Evolutionary conservation across 2,888 invertebrate species (phyloP), one percentile per base, ranked within the genome.

Genomic region (Polyploca ridens): DNA sequence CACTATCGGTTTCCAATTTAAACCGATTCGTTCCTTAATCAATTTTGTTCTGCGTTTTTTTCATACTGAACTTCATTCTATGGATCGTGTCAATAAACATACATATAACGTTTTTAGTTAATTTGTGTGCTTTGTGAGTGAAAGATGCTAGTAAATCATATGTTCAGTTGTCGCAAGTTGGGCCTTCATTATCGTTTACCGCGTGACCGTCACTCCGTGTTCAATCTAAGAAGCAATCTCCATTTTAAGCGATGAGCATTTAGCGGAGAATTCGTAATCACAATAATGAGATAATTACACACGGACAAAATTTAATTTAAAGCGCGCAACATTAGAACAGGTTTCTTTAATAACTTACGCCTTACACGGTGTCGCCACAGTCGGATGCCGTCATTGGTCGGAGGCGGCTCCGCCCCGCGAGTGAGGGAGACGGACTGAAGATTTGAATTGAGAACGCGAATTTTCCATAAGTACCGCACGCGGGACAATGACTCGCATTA

Each of bases 241-340:
- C 90, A 89, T 91, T 90, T 89, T 85, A 85, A 89, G 88, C 87
- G 88, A 87, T 86, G 89, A 90, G 88, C 90, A 93, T 93, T 94
- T 93, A 93, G 90, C 90, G 85, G 85, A 85, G 91, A 90, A 92
- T 93, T 92, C 90, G 91, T 93, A 94, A 93, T 94, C 88, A 92
- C 91, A 91, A 93, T 94, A 94, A 93, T 94, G 91, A 93, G 93
- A 93, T 94, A 94, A 94, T 94, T 94, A 94, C 92, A 93, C 91
- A 91, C 90, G 90, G 89, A 93, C 92, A 91, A 93, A 94, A 94
- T 93, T 94, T 93, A 94, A 94, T 94, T 94, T 93, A 93, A 94
- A 91, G 90, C 91, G 91, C 91, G 88, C 92, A 91, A 92, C 91
- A 94, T 94, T 94, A 94, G 93, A 94, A 94, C 94, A 90, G 94